phyloP scores from a whole-genome alignment of 2,888 invertebrate genomes.

The Cryptocephalus moraei region DNA sequence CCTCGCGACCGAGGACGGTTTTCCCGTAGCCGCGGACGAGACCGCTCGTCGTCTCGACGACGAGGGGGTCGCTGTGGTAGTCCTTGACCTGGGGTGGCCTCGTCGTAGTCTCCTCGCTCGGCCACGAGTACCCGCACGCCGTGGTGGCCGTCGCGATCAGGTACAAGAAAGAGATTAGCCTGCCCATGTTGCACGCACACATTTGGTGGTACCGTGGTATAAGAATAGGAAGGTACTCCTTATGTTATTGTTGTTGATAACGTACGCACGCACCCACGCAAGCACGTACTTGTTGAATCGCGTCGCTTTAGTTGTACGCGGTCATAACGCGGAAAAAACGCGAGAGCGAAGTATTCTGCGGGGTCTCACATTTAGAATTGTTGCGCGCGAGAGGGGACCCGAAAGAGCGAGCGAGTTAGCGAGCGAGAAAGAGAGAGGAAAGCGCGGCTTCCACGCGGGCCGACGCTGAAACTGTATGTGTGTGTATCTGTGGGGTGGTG shows the following conservation, averaged over 20 bases:
- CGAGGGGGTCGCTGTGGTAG: conserved; percentile 56
- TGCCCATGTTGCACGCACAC: conserved; percentile 16
- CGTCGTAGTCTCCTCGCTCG: conserved; percentile 35
- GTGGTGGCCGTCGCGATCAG: conserved; percentile 16
- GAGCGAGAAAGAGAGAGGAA: conserved; percentile 25
- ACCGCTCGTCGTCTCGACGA: conserved; percentile 76
- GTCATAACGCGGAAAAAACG: conserved; percentile 3
- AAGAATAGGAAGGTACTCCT: no score
- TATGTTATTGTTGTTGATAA: no score
- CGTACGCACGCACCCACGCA: no score
- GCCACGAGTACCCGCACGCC: conserved; percentile 35
- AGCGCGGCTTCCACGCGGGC: conserved; percentile 9
- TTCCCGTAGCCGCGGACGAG: conserved; percentile 70
- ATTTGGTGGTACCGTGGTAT: no score
- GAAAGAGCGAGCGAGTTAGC: neutral
- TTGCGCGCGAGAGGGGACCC: conserved; percentile 1
- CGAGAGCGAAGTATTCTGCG: neutral
- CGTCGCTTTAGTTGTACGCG: neutral
- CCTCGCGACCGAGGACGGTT: conserved; percentile 72
- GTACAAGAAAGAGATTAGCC: conserved; percentile 14
- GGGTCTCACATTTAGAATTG: neutral
- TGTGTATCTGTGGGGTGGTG: conserved; percentile 25
- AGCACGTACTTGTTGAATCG: no score
- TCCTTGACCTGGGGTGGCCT: conserved; percentile 32
- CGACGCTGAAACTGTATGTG: neutral